Evolutionary conservation across 2,797 vertebrate species (phyloP), one percentile per base, ranked within the genome.

Genomic region (Coendou prehensilis): DNA sequence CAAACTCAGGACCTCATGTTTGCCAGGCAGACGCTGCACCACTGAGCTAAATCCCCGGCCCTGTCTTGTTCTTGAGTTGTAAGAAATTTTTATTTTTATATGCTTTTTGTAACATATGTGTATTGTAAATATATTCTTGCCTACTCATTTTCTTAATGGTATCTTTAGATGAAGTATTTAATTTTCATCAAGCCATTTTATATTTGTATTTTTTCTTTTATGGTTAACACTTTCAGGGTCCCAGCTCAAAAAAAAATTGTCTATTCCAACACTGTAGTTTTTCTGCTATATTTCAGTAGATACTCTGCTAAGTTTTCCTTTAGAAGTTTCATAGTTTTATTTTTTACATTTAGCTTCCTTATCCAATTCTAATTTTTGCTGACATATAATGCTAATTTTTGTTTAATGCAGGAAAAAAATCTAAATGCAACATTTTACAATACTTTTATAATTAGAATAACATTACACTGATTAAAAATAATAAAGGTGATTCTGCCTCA

Each of bases 331-430:
- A 67, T n/a, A 23, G 71, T 18, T 56, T 85, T 17, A 33, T 15
- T 67, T 67, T 89, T 94, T 57, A 94, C 22, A 79, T 92, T 78
- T 69, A 87, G 69, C 6, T 82, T 89, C 93, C 67, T 69, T 83
- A 82, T 33, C 10, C 14, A 67, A 75, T 63, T 92, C 78, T 76
- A 81, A 59, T 13, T 59, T 81, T 82, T 63, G 63, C 26, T 52
- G 59, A 52, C 14, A 64, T 14, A 67, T 73, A 94, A 89, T 59
- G 30, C n/a, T 76, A 30, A 30, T 76, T 90, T 96, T 96, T 73
- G 56, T 18, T 88, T 89, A 79, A 64, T 75, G 33, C 9, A 33
- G 54, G n/a, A 78, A 79, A 63, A 87, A 67, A n/a, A n/a, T 67
- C 33, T 67, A 67, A 67, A 67, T n/a, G 17, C 4, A n/a, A 67